Evolutionary conservation across 2,888 invertebrate genomes (phyloP).

Genomic region (Tiliacea aurago): DNA sequence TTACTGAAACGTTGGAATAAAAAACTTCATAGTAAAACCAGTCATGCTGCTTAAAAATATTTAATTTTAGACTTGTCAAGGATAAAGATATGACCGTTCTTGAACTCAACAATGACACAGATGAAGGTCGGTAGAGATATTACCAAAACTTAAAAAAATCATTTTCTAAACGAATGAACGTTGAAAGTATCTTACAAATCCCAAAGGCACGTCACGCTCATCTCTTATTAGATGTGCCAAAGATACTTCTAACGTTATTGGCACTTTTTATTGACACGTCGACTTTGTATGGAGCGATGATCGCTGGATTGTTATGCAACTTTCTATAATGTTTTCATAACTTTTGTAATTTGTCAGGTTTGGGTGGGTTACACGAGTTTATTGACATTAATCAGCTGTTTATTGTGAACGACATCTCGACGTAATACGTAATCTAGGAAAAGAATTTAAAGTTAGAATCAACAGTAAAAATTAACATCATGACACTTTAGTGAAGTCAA

Average conservation of each 20-base stretch:
- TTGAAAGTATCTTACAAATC: conserved; percentile 39
- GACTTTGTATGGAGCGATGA: conserved; percentile 15
- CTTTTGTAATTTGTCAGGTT: conserved; percentile 34
- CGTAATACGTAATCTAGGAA: conserved; percentile 8
- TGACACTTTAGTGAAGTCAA: conserved; percentile 35
- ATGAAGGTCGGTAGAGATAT: conserved; percentile 38
- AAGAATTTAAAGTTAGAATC: conserved; percentile 17
- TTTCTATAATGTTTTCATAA: conserved; percentile 34
- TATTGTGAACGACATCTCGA: conserved; percentile 30
- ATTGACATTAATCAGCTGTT: conserved; percentile 48
- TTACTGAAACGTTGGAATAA: conserved; percentile 3
- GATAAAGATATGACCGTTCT: conserved; percentile 38
- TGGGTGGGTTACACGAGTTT: conserved; percentile 25
- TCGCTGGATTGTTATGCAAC: conserved; percentile 34
- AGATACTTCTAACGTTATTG: conserved; percentile 36
- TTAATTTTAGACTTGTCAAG: conserved; percentile 43
- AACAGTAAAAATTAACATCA: conserved; percentile 30
- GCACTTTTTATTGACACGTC: conserved; percentile 8
- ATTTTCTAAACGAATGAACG: conserved; percentile 30
- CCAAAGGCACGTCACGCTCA: conserved; percentile 9
- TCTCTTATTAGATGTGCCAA: conserved; percentile 13
- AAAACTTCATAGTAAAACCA: conserved; percentile 9
- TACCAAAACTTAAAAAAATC: conserved; percentile 27
- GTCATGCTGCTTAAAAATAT: conserved; percentile 4
- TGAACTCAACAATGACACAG: conserved; percentile 38